A percentile compares a stretch with the other conserved stretches of the same genome.
Conservation (phyloP, 2,113 vertebrate species). For the Anseranas semipalmata region DNA sequence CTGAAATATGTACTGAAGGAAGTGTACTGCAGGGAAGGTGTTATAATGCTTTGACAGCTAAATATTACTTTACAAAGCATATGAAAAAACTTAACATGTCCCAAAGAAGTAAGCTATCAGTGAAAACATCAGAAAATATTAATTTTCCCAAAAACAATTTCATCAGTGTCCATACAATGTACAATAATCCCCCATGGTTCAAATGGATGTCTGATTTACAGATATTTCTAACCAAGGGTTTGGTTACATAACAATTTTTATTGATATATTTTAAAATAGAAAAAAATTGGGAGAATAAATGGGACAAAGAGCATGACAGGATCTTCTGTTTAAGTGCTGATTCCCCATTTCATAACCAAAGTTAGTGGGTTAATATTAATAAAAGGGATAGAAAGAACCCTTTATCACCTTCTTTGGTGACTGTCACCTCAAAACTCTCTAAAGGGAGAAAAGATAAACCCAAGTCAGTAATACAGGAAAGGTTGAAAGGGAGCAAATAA, state of each 20-base stretch:
- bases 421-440: slow-evolving; percentile 99
- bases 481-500: slow-evolving; percentile 69
- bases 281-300: slow-evolving; percentile 79
- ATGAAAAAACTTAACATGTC: background rate
- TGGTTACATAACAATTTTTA: slow-evolving; percentile 82
- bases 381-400: slow-evolving; percentile 92
- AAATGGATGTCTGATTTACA: slow-evolving; percentile 97
- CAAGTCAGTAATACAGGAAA: slow-evolving; percentile 90
- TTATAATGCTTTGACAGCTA: background rate
- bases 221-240: slow-evolving; percentile 94
- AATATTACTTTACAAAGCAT: background rate
- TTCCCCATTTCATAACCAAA: slow-evolving; percentile 88
- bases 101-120: background rate
- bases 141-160: background rate
- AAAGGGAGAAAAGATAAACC: slow-evolving; percentile 98
- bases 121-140: background rate
- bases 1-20: background rate
- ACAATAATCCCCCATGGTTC: slow-evolving; percentile 43
- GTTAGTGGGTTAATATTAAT: slow-evolving; percentile 98
- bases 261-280: slow-evolving; percentile 81
- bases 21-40: background rate
- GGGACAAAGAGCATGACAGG: slow-evolving; percentile 84
- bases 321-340: slow-evolving; percentile 91
- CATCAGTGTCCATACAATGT: background rate
- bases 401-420: slow-evolving; percentile 99